Percentiles rank a stretch among this genome's conserved stretches.
phyloP scores from a whole-genome alignment of 2,797 vertebrate species.

The Argyrosomus regius region DNA sequence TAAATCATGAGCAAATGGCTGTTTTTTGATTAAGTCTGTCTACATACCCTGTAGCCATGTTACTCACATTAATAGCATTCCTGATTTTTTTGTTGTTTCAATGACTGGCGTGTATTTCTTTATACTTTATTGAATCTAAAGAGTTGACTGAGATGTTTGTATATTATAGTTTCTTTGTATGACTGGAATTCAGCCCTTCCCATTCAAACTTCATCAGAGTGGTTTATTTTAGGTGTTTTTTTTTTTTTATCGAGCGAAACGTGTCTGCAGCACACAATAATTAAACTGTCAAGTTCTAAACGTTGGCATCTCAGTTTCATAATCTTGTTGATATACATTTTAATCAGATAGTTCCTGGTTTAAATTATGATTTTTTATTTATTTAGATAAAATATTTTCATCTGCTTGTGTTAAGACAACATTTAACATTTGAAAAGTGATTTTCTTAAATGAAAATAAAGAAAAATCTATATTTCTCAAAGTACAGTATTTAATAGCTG shows the following conservation, averaged over 20 bases:
- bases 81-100: conserved; percentile 33
- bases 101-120: neutral
- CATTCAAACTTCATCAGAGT: neutral
- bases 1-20: conserved; percentile 7
- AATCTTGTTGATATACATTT: neutral
- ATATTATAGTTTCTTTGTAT: no score
- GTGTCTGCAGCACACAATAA: neutral
- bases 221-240: neutral
- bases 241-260: neutral
- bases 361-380: neutral
- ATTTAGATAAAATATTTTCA: neutral
- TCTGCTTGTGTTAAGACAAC: no score
- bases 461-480: neutral
- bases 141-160: neutral
- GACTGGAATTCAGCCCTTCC: neutral
- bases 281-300: neutral
- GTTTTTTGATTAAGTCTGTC: conserved; percentile 21
- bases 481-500: no score
- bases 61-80: conserved; percentile 13
- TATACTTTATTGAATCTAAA: neutral
- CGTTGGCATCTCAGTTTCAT: neutral
- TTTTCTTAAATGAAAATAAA: neutral
- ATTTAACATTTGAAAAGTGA: neutral
- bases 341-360: neutral
- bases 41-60: conserved; percentile 4